phyloP scores from a whole-genome alignment of 2,797 vertebrate species.

The Lepidocolaptes lacrymiger region DNA sequence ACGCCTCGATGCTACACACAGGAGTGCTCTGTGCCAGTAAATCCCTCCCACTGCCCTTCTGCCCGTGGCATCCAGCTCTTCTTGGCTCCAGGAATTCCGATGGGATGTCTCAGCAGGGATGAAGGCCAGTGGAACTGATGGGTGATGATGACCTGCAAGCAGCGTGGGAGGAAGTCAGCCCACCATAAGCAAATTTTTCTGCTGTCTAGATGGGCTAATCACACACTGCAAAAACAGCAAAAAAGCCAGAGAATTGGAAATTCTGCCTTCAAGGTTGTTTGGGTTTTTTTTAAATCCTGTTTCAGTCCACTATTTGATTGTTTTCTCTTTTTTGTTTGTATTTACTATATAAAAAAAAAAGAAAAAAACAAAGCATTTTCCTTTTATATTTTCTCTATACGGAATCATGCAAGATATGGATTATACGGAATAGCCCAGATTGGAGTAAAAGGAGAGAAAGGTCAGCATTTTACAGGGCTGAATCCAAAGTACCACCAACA shows the following conservation, averaged over 20 bases:
- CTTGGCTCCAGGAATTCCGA: constrained; percentile 1
- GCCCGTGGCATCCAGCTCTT: neutral
- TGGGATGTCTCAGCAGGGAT: constrained; percentile 56
- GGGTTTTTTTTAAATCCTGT: neutral
- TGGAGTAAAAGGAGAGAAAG: neutral
- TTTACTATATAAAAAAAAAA: neutral
- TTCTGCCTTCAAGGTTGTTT: neutral
- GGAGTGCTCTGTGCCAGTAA: constrained; percentile 13
- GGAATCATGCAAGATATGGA: neutral
- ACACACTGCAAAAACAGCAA: constrained; percentile 73
- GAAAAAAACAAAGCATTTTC: neutral
- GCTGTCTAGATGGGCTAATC: constrained; percentile 71
- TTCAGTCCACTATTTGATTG: neutral
- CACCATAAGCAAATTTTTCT: constrained; percentile 71
- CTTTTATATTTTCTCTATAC: neutral
- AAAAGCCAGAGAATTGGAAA: constrained; percentile 24
- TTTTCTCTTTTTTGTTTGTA: neutral
- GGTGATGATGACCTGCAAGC: constrained; percentile 73
- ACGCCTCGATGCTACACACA: neutral
- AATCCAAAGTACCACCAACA: neutral
- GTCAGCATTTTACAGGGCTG: neutral
- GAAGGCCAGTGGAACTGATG: constrained; percentile 75
- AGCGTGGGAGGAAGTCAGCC: constrained; percentile 77
- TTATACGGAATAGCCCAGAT: neutral
- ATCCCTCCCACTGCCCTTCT: neutral